Conservation (phyloP, 2,888 invertebrate species). For the Idaea aversata region DNA sequence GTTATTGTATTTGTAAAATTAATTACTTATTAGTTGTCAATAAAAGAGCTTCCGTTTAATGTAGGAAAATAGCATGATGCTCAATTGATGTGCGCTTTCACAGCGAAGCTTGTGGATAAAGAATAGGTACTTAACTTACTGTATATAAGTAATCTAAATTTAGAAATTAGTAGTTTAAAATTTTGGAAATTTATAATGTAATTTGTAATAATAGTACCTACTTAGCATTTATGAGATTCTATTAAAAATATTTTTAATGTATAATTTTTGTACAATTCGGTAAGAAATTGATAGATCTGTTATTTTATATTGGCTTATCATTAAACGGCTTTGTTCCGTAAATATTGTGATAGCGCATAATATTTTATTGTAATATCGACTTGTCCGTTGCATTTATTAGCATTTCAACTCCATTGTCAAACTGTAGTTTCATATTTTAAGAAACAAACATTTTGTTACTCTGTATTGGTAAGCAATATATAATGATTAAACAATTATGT, state of each 20-base stretch:
- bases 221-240: constrained; percentile 76
- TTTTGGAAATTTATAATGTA: constrained; percentile 38
- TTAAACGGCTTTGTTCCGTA: constrained; percentile 41
- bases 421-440: constrained; percentile 65
- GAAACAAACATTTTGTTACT: constrained; percentile 73
- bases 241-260: constrained; percentile 61
- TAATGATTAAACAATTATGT: constrained; percentile 61
- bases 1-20: constrained; percentile 55
- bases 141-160: constrained; percentile 67
- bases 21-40: constrained; percentile 43
- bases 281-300: constrained; percentile 65
- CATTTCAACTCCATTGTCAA: constrained; percentile 71
- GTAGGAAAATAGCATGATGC: constrained; percentile 62
- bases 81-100: constrained; percentile 77
- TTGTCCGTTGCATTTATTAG: constrained; percentile 78
- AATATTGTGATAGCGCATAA: constrained; percentile 74
- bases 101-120: constrained; percentile 67
- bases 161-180: constrained; percentile 45
- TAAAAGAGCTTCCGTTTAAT: constrained; percentile 58
- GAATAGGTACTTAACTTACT: constrained; percentile 49
- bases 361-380: constrained; percentile 54
- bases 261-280: constrained; percentile 69
- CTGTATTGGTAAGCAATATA: constrained; percentile 80
- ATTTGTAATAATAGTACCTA: constrained; percentile 71
- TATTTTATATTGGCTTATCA: constrained; percentile 71